Evolutionary conservation across 1,140 invertebrate species (phyloP).

Genomic region (Panagrolaimus sp.): DNA sequence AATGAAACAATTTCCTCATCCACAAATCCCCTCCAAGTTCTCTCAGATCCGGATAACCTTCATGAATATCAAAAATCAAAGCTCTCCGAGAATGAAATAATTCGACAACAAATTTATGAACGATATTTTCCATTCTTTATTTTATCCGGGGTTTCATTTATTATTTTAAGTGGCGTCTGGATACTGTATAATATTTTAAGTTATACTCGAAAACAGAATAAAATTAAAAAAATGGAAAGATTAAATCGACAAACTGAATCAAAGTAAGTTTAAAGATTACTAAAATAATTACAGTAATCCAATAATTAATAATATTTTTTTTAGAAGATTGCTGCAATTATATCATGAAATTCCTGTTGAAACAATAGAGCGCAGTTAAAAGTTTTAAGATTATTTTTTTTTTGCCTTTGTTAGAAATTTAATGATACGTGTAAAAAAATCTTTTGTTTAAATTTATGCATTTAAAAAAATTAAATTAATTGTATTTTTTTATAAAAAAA

Average conservation of each 20-base stretch:
- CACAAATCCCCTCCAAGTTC: too few relatives aligned
- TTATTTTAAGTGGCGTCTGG: slow-evolving; percentile 6
- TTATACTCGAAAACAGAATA: slow-evolving; percentile 9
- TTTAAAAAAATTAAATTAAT: neutral
- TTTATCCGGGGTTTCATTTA: slow-evolving; percentile 7
- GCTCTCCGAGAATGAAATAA: neutral
- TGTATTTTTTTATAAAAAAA: slow-evolving; percentile 1
- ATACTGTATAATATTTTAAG: slow-evolving; percentile 11
- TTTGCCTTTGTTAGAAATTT: too few relatives aligned
- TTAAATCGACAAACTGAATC: neutral
- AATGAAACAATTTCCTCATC: too few relatives aligned
- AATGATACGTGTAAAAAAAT: too few relatives aligned
- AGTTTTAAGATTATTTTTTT: too few relatives aligned
- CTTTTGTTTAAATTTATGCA: too few relatives aligned
- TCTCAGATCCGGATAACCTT: too few relatives aligned
- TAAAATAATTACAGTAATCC: neutral
- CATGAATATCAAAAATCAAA: slow-evolving; percentile 1
- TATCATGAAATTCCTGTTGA: slow-evolving; percentile 12
- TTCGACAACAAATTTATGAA: slow-evolving; percentile 17
- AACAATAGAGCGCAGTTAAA: too few relatives aligned
- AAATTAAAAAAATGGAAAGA: slow-evolving; percentile 12
- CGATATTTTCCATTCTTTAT: neutral
- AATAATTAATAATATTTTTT: neutral
- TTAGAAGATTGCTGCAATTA: neutral
- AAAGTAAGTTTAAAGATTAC: neutral